These are phyloP conservation scores for Trinectes maculatus DNA, from an alignment of 2,113 vertebrate species.

Conservation along the genomic window DNA sequence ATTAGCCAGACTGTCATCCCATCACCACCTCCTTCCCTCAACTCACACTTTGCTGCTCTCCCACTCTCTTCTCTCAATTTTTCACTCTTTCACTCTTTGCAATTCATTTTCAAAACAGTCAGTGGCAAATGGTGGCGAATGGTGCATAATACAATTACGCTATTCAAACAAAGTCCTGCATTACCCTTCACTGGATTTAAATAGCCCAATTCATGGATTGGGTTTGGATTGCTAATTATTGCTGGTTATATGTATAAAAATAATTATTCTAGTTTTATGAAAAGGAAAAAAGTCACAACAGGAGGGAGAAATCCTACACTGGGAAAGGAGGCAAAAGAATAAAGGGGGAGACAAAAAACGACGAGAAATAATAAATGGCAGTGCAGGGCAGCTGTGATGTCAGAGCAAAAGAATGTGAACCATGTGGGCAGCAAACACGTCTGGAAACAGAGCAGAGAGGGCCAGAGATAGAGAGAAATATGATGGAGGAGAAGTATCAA, in stretches of 20 bases:
- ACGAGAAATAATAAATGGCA: conserved; percentile 45
- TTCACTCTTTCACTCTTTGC: not conserved
- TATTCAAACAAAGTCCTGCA: not conserved
- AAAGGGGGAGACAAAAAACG: not conserved
- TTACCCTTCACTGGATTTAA: not conserved
- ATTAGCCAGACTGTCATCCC: conserved; percentile 24
- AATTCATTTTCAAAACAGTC: not conserved
- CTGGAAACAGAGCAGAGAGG: conserved; percentile 23
- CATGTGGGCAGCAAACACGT: conserved; percentile 68
- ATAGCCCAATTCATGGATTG: no score
- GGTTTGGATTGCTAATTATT: no score
- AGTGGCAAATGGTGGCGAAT: not conserved
- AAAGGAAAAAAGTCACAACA: no score
- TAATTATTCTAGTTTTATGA: no score
- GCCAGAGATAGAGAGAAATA: not conserved
- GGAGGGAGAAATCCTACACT: not conserved
- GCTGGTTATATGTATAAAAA: no score
- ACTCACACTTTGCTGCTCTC: conserved; percentile 1
- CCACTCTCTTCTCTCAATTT: not conserved
- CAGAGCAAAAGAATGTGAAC: conserved; percentile 71
- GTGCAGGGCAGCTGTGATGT: conserved; percentile 64
- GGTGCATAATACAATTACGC: not conserved
- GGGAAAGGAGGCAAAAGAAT: not conserved
- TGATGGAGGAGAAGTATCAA: not conserved
- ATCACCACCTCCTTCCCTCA: conserved; percentile 10